Base-by-base conservation (phyloP, 2,113 vertebrate species). In the Hippocampus zosterae region DNA sequence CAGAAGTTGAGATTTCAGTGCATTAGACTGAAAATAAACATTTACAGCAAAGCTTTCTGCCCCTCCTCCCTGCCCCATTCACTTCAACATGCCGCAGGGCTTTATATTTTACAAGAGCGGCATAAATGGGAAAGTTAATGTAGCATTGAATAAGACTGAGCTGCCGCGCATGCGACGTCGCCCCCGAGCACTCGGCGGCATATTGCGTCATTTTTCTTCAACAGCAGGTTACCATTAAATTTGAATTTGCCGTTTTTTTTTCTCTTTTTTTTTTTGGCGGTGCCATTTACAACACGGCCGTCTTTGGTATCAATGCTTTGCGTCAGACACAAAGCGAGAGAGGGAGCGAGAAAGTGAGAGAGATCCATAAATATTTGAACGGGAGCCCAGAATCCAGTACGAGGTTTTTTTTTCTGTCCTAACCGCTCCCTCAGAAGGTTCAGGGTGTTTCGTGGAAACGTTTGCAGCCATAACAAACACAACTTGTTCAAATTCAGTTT, bases 121-220 rank as follows among this genome's bases (percentile, higher is more conserved):
- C 87, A 93, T 92, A 94, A 94, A 95, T 94, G 94, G 92, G 91
- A 94, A 95, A 95, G 93, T 94, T 95, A 96, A 94, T 94, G 94
- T 93, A 92, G 93, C 94, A 94, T 85, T 93, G 93, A 95, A 94
- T 93, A 93, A 92, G 91, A 92, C 87, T 89, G 87, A 92, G 90
- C 84, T 87, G 88, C 85, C 93, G 89, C 89, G 91, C 87, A 29
- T 93, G 90, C 87, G 84, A 89, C 88, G 90, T 85, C 87, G 90
- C 87, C 92, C 92, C 87, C 91, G 80, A 93, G 84, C 63, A 13
- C 91, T 93, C 79, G 86, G 72, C 74, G 84, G 88, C 91, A 92
- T 91, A 93, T 92, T 85, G 86, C 87, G 90, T 90, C 73, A 86
- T 92, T 94, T 92, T 91, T 93, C 91, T 91, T 90, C 82, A 84